phyloP scores from a whole-genome alignment of 1,140 invertebrate species.

The Diuraphis noxia region DNA sequence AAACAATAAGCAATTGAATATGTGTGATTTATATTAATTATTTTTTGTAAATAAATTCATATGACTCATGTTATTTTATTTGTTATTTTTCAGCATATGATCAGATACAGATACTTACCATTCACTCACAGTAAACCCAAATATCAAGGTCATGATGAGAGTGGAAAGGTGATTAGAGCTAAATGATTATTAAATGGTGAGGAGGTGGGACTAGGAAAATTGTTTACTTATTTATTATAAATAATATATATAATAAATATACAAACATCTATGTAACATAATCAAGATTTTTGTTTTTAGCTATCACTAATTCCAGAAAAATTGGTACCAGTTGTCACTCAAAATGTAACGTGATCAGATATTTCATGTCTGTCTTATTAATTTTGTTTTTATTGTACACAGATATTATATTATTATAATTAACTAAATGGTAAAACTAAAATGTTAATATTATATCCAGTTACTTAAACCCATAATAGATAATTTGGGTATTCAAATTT shows the following conservation, averaged over 20 bases:
- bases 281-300: slow-evolving; percentile 25
- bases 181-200: slow-evolving; percentile 58
- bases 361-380: slow-evolving; percentile 12
- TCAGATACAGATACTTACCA: slow-evolving; percentile 97
- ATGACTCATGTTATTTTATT: slow-evolving; percentile 22
- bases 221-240: slow-evolving; percentile 13
- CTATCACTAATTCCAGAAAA: slow-evolving; percentile 30
- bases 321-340: slow-evolving; percentile 36
- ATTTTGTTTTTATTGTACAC: slow-evolving; percentile 40
- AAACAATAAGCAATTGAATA: not conserved
- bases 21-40: not conserved
- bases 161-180: slow-evolving; percentile 65
- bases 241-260: not conserved
- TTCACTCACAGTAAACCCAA: slow-evolving; percentile 97
- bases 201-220: slow-evolving; percentile 54
- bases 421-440: not conserved
- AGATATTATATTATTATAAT: slow-evolving; percentile 24
- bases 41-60: not conserved
- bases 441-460: slow-evolving; percentile 41
- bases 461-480: slow-evolving; percentile 18
- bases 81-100: slow-evolving; percentile 91
- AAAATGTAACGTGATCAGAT: slow-evolving; percentile 44
- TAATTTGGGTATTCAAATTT: not conserved
- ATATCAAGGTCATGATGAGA: slow-evolving; percentile 73
- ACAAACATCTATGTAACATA: not conserved